Percentiles rank a stretch among this genome's conserved stretches.
Evolutionary conservation across 2,888 invertebrate genomes (phyloP).

Genomic region (Ischnura elegans): DNA sequence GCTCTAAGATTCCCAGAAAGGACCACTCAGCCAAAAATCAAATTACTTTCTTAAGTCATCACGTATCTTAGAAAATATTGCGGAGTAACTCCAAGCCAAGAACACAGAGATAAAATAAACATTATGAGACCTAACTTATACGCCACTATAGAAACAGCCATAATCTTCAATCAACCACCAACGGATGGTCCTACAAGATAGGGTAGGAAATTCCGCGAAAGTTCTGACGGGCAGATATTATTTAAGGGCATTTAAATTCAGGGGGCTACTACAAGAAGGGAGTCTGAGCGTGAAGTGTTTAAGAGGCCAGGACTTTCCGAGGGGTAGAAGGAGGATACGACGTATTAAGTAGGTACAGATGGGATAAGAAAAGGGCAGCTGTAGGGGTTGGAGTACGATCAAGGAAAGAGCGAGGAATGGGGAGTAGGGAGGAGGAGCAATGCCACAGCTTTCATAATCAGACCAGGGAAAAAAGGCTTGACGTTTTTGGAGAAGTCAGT

Average conservation of each 20-base stretch:
- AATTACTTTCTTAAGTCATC: too few relatives aligned
- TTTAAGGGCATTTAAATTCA: conserved; percentile 14
- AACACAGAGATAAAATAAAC: background rate
- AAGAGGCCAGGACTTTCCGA: background rate
- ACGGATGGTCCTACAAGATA: background rate
- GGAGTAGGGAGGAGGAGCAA: background rate
- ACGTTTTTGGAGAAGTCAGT: conserved; percentile 55
- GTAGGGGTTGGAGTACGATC: too few relatives aligned
- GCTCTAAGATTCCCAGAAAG: too few relatives aligned
- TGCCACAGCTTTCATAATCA: conserved; percentile 54
- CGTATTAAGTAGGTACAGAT: background rate
- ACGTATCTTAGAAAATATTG: too few relatives aligned
- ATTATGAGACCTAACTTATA: background rate
- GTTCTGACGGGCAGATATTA: conserved; percentile 6
- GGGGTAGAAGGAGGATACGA: conserved; percentile 19
- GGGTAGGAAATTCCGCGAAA: background rate
- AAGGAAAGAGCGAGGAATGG: background rate
- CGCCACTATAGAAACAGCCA: background rate
- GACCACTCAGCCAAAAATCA: too few relatives aligned
- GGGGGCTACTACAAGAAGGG: background rate
- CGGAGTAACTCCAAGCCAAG: too few relatives aligned
- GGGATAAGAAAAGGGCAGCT: conserved; percentile 21
- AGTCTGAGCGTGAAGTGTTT: conserved; percentile 32
- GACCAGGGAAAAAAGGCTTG: conserved; percentile 40
- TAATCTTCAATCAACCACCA: background rate